Conservation (phyloP, 2,797 vertebrate genomes). For the Mus minutoides region DNA sequence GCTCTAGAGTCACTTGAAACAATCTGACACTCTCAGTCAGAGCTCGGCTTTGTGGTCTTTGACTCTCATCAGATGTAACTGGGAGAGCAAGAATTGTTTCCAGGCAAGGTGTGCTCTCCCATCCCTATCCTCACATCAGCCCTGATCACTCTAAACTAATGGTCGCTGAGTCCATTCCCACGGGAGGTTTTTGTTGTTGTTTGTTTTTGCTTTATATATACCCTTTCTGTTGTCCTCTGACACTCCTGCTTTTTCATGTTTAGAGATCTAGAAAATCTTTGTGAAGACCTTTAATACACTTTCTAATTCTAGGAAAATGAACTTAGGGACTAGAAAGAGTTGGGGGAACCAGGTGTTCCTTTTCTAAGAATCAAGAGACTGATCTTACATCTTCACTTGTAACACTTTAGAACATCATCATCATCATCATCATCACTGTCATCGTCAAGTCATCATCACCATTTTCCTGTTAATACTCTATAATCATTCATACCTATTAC, state of each 20-base stretch:
- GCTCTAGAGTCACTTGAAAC: slow-evolving; percentile 29
- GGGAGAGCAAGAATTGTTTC: slow-evolving; percentile 42
- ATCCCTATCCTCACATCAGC: rapidly evolving
- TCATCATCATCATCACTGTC: not conserved
- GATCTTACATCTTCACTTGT: not conserved
- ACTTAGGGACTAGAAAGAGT: no score
- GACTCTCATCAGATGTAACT: slow-evolving; percentile 44
- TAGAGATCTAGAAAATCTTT: not conserved
- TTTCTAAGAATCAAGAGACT: not conserved
- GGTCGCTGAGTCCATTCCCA: not conserved
- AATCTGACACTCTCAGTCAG: slow-evolving; percentile 45
- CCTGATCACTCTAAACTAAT: not conserved
- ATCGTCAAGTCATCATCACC: not conserved
- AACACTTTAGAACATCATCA: not conserved
- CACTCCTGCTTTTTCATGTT: not conserved
- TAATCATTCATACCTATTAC: not conserved
- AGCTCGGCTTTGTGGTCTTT: slow-evolving; percentile 28
- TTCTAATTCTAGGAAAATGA: not conserved
- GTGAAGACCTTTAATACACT: not conserved
- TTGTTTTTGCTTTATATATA: no score
- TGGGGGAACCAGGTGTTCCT: not conserved
- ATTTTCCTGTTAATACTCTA: not conserved
- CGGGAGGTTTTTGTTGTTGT: not conserved
- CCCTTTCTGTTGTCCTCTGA: not conserved
- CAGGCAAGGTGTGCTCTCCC: not conserved